phyloP scores from a whole-genome alignment of 2,888 invertebrate species.

The Salticus scenicus region DNA sequence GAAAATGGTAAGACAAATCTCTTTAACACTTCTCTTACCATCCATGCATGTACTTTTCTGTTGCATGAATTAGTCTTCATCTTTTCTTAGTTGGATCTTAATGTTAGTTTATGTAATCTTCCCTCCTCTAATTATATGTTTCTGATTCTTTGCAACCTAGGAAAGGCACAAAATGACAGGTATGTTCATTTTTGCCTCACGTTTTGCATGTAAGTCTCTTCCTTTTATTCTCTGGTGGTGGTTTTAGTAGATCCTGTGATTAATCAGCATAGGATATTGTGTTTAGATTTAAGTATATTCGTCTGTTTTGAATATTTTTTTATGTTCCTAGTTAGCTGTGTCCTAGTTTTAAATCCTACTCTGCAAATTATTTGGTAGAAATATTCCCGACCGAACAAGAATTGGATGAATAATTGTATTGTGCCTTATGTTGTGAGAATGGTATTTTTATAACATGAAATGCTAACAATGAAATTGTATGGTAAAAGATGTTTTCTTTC shows the following conservation, averaged over 20 bases:
- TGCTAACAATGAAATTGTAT: too few species aligned
- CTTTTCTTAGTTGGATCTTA: constrained; percentile 17
- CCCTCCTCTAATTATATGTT: constrained; percentile 58
- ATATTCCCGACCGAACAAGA: too few species aligned
- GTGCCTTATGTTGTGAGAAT: too few species aligned
- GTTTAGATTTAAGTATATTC: too few species aligned
- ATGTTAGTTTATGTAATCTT: constrained; percentile 4
- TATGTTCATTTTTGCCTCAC: constrained; percentile 67
- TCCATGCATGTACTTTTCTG: constrained; percentile 43
- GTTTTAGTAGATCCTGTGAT: background rate
- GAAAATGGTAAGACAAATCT: constrained; percentile 58
- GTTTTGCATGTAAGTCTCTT: constrained; percentile 37
- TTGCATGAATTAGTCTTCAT: constrained; percentile 34
- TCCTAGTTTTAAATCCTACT: too few species aligned
- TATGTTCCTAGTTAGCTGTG: too few species aligned
- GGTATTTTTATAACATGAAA: too few species aligned
- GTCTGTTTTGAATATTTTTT: too few species aligned
- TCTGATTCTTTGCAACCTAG: constrained; percentile 65
- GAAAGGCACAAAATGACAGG: constrained; percentile 69
- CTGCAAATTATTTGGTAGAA: too few species aligned
- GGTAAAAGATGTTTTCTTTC: too few species aligned
- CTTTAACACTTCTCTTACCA: constrained; percentile 4
- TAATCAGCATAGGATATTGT: too few species aligned
- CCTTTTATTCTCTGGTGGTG: constrained; percentile 23
- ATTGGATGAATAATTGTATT: too few species aligned